Evolutionary conservation across 2,113 vertebrate genomes (phyloP).

Genomic region (Rhizomys pruinosus): DNA sequence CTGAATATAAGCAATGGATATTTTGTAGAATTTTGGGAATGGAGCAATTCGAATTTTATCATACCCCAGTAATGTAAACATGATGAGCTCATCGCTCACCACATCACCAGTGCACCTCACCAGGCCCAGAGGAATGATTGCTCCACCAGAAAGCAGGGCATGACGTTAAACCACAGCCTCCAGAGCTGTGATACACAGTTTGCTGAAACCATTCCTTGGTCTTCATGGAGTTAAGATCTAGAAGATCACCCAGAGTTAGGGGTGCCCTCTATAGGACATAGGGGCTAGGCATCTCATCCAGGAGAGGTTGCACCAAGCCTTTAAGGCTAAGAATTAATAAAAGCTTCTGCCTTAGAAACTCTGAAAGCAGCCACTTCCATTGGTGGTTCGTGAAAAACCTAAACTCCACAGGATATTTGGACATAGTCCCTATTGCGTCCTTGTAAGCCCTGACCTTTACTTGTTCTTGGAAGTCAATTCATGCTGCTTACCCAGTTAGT

Average conservation of each 20-base stretch:
- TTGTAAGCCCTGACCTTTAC: no score
- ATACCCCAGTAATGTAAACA: background rate
- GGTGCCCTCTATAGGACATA: background rate
- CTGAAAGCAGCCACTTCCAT: background rate
- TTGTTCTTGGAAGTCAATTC: background rate
- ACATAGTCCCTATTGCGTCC: no score
- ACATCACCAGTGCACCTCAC: fast-evolving
- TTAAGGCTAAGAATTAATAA: slow-evolving; percentile 5
- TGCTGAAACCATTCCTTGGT: background rate
- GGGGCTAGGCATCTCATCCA: background rate
- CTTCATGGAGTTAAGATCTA: background rate
- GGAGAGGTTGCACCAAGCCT: background rate
- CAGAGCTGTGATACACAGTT: background rate
- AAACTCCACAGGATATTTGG: no score
- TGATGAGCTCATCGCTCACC: fast-evolving
- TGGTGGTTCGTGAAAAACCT: background rate
- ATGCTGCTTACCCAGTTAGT: background rate
- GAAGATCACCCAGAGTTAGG: background rate
- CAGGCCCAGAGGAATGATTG: background rate
- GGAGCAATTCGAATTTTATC: background rate
- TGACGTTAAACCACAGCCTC: background rate
- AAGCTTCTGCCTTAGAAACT: background rate
- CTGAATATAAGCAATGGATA: background rate
- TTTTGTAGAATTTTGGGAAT: background rate
- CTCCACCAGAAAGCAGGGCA: background rate